Percentiles rank a stretch among this genome's conserved stretches.
Conservation (phyloP, 2,797 vertebrate species). For the Nyctalus aviator region DNA sequence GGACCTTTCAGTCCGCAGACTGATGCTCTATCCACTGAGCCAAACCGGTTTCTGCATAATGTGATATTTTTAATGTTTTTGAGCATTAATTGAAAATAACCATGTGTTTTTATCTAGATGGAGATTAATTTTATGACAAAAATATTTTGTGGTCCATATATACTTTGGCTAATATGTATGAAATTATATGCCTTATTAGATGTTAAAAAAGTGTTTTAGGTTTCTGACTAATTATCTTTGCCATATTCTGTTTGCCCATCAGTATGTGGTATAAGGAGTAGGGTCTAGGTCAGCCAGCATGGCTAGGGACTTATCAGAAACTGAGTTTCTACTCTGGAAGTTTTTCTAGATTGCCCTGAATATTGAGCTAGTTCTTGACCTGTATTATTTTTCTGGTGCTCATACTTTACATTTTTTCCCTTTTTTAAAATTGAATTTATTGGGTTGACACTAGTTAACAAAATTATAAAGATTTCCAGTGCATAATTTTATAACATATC, state of each 20-base stretch:
- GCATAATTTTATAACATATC: background rate
- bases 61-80: background rate
- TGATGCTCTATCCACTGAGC: no score
- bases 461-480: background rate
- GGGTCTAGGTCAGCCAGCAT: background rate
- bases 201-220: constrained; percentile 42
- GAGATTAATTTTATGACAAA: constrained; percentile 1
- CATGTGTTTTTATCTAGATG: background rate
- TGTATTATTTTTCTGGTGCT: background rate
- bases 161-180: background rate
- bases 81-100: constrained; percentile 4
- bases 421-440: background rate
- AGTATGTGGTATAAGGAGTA: background rate
- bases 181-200: constrained; percentile 20
- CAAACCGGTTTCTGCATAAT: background rate
- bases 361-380: background rate
- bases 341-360: constrained; percentile 35
- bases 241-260: background rate
- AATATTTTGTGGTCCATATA: constrained; percentile 11
- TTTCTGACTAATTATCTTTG: constrained; percentile 24
- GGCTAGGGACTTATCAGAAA: background rate
- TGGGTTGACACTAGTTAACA: background rate
- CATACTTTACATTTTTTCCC: background rate
- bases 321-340: background rate
- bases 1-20: no score